Evolutionary conservation across 92 coral and sea anemone genomes (phyloP).

Genomic region (Hydrozoanthus gracilis): DNA sequence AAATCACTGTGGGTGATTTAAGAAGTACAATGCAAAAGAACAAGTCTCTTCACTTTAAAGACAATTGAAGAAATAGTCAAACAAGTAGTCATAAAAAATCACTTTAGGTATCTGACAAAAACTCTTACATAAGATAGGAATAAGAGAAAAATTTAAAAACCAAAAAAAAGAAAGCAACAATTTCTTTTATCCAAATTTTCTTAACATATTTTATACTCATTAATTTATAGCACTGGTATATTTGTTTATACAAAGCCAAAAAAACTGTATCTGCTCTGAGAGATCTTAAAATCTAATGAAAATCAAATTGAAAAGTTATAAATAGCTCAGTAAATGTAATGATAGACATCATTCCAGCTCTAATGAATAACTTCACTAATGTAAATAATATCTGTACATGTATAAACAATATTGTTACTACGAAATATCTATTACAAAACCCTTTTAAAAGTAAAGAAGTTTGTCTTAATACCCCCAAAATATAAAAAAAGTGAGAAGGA

Average conservation of each 20-base stretch:
- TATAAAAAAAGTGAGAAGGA: neutral
- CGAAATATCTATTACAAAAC: neutral
- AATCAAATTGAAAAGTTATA: conserved; percentile 30
- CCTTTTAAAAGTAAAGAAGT: too few relatives aligned
- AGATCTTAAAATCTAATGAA: conserved; percentile 29
- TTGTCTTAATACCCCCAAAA: neutral
- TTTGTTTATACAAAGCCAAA: neutral
- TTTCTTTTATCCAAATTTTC: too few relatives aligned
- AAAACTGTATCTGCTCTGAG: too few relatives aligned
- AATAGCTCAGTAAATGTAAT: conserved; percentile 9
- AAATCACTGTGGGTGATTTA: too few relatives aligned
- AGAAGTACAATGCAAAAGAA: too few relatives aligned
- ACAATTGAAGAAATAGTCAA: too few relatives aligned
- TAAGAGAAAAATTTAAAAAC: too few relatives aligned
- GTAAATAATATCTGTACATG: conserved; percentile 10
- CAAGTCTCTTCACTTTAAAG: too few relatives aligned
- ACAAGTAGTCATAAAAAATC: too few relatives aligned
- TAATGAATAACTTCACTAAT: neutral
- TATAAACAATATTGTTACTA: neutral
- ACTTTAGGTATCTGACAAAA: too few relatives aligned
- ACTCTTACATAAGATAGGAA: too few relatives aligned
- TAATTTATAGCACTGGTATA: neutral
- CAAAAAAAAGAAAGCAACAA: too few relatives aligned
- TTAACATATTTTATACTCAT: neutral
- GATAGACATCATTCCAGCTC: neutral